Conservation (phyloP, 2,797 vertebrate species). For the Ispidina lecontei region DNA sequence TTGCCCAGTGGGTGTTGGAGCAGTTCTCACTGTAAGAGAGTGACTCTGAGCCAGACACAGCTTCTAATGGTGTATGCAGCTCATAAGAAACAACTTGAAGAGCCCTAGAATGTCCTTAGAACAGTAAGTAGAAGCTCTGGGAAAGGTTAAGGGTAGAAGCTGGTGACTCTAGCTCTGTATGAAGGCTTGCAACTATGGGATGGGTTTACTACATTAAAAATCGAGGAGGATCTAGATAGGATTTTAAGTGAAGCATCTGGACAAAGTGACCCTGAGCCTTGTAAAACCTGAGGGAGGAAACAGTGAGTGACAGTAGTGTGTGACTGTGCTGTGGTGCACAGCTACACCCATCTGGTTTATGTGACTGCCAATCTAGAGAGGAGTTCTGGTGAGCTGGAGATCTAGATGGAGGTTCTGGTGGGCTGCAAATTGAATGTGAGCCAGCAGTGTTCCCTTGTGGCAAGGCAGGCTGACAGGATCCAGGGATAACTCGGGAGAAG, state of each 20-base stretch:
- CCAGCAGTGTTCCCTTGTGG: background rate
- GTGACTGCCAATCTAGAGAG: background rate
- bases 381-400: background rate
- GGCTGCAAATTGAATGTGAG: background rate
- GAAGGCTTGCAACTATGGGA: background rate
- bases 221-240: background rate
- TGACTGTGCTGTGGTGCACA: fast-evolving
- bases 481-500: background rate
- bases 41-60: too few relatives aligned
- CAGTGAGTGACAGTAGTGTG: too few relatives aligned
- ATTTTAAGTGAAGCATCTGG: background rate
- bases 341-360: background rate
- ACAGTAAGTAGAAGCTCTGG: background rate
- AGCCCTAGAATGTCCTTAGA: background rate
- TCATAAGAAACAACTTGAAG: background rate
- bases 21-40: too few relatives aligned
- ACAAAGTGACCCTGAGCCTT: background rate
- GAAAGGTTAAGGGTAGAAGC: background rate
- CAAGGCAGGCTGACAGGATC: background rate
- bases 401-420: background rate
- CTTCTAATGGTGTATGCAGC: too few relatives aligned
- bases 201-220: background rate
- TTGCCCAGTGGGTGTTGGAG: background rate
- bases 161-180: background rate
- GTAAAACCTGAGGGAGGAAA: background rate